Percentiles rank a stretch among this genome's conserved stretches.
Conservation (phyloP, 2,113 vertebrate species). For the Geococcyx californianus region DNA sequence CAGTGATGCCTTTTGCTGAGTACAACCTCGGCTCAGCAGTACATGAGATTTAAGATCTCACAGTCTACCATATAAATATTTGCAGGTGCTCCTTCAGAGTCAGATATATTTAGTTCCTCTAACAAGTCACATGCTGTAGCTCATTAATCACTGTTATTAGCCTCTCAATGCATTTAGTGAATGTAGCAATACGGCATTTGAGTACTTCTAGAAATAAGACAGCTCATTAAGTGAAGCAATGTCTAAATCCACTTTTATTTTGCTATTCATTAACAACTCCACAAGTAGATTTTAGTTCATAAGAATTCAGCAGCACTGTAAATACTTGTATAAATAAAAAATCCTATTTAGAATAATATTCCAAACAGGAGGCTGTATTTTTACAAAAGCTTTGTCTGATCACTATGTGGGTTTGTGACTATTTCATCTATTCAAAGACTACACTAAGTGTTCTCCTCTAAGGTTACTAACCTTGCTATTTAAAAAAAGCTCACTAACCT, state of each 20-base stretch:
- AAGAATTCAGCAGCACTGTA: background rate
- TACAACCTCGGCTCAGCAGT: background rate
- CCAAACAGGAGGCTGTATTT: background rate
- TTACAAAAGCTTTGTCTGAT: background rate
- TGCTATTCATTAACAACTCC: background rate
- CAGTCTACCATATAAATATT: background rate
- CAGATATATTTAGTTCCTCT: conserved; percentile 26
- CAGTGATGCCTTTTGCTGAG: background rate
- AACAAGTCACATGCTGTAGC: conserved; percentile 1
- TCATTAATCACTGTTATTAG: conserved; percentile 43
- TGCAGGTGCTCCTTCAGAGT: conserved; percentile 17
- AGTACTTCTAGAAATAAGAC: background rate
- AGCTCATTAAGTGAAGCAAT: background rate
- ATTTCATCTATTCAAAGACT: background rate
- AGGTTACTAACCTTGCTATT: background rate
- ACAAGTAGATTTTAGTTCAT: background rate
- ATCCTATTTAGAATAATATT: background rate
- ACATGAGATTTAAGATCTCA: background rate
- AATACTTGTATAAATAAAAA: background rate
- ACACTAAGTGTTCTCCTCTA: background rate
- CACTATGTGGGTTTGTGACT: background rate
- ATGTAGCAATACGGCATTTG: conserved; percentile 4
- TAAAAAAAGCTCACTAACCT: background rate
- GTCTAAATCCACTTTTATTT: conserved; percentile 16
- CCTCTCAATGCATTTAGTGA: background rate